Conservation (phyloP, 2,888 invertebrate genomes). For the Caradrina clavipalpis region DNA sequence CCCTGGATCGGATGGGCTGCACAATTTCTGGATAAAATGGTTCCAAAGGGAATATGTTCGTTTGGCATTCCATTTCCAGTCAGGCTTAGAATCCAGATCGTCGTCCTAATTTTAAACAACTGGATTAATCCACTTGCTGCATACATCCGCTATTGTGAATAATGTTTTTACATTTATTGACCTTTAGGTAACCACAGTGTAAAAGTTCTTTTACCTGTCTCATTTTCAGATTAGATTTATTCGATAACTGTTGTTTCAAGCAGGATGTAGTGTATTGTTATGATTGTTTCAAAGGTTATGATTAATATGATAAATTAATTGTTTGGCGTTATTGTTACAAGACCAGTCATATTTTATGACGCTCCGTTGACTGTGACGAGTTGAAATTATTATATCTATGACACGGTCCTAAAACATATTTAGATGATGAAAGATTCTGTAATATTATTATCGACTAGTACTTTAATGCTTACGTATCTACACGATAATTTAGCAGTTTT, state of each 20-base stretch:
- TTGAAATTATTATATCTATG: neutral
- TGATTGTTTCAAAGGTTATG: slow-evolving; percentile 24
- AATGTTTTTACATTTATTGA: too few relatives aligned
- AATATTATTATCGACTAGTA: neutral
- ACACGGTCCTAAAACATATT: neutral
- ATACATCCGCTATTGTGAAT: too few relatives aligned
- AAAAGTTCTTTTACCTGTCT: neutral
- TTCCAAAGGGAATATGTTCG: too few relatives aligned
- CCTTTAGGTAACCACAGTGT: too few relatives aligned
- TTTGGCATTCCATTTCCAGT: too few relatives aligned
- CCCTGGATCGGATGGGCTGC: too few relatives aligned
- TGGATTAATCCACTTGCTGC: too few relatives aligned
- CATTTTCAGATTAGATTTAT: slow-evolving; percentile 17
- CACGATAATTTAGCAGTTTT: neutral
- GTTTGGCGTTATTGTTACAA: slow-evolving; percentile 22
- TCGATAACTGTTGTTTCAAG: slow-evolving; percentile 38
- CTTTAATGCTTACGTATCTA: neutral
- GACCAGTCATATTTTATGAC: slow-evolving; percentile 11
- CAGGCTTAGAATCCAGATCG: too few relatives aligned
- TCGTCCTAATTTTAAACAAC: too few relatives aligned
- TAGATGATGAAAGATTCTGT: neutral
- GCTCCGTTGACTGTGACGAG: slow-evolving; percentile 18
- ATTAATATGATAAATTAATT: slow-evolving; percentile 19
- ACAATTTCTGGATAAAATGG: too few relatives aligned
- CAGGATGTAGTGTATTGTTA: slow-evolving; percentile 27